Base-by-base conservation (phyloP, 2,888 invertebrate species). In the Agonopterix subpropinquella region DNA sequence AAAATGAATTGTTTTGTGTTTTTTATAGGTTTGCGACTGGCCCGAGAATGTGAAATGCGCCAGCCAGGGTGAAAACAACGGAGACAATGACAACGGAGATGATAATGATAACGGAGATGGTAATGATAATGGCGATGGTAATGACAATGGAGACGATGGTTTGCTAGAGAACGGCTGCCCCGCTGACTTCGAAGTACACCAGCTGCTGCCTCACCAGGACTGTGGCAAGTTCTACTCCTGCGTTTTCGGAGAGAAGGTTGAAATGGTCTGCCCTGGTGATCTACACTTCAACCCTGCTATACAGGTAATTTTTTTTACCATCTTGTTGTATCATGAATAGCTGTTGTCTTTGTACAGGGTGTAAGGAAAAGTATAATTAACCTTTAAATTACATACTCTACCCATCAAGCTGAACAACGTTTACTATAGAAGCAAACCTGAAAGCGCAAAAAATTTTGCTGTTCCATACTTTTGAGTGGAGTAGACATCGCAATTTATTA, bases 191-290 rank as follows among this genome's bases (percentile, higher is more conserved):
- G 36, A 58, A 4, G 50, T 61, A 1, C 61, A 70, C 37, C 48
- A 54, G 5, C 57, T 71, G 0, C 47, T 73, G 1, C 76, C 80
- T 0, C 74, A 78, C 8, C 73, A 70, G 13, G 55, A 72, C 3
- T 81, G 80, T 52, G 46, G 53, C 7, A 65, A 59, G 41, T 80
- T 67, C 61, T 80, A 78, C 56, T 59, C 72, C 44, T 82, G 82
- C 47, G 60, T 64, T 0, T 51, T 56, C 8, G 81, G 80, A 4
- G 52, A 67, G 1, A 58, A 58, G 15, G 59, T 70, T 0, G 64
- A 64, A 41, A 57, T 56, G 5, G 37, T 50, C 0, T 81, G 81
- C 37, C 57, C 61, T 0, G 45, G 58, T 0, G 75, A 70, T 0
- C 56, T 63, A 0, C 62, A 71, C 45, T 80, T 81, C 63, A 75